These are phyloP conservation scores for Thymelicus acteon DNA, from an alignment of 2,888 invertebrate genomes.

Conservation along the genomic window DNA sequence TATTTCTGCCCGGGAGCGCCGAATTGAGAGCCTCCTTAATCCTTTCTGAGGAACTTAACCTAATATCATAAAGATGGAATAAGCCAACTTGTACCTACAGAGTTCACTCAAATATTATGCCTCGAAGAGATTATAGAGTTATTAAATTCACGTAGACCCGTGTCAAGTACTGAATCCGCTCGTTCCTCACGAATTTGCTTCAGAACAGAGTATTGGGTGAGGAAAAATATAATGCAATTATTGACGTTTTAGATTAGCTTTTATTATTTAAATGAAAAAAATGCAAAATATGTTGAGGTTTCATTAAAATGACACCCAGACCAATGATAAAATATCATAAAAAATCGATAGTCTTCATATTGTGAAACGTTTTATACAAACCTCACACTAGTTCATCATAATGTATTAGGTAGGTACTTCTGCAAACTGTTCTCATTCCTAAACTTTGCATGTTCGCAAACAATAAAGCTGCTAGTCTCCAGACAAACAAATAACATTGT, in stretches of 20 bases:
- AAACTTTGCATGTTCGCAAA: constrained; percentile 25
- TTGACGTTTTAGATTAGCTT: neutral
- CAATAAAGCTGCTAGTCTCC: constrained; percentile 20
- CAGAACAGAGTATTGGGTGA: neutral
- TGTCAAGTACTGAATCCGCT: constrained; percentile 15
- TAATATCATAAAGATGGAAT: constrained; percentile 82
- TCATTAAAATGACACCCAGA: too few species aligned
- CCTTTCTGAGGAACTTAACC: constrained; percentile 81
- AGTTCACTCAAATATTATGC: constrained; percentile 81
- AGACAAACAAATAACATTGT: constrained; percentile 46
- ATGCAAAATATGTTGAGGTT: too few species aligned
- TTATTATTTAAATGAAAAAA: too few species aligned
- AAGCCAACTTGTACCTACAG: constrained; percentile 76
- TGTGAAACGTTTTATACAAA: too few species aligned
- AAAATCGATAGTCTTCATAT: too few species aligned
- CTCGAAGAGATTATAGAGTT: constrained; percentile 75
- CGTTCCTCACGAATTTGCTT: constrained; percentile 15
- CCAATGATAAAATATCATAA: too few species aligned
- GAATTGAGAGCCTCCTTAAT: constrained; percentile 82
- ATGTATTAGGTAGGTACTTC: neutral
- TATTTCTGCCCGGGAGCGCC: constrained; percentile 80
- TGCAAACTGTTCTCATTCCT: constrained; percentile 16
- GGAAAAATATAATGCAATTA: neutral
- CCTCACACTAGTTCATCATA: too few species aligned
- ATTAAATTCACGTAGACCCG: constrained; percentile 65